Evolutionary conservation across 2,888 invertebrate genomes (phyloP).

Genomic region (Incurvaria masculella): DNA sequence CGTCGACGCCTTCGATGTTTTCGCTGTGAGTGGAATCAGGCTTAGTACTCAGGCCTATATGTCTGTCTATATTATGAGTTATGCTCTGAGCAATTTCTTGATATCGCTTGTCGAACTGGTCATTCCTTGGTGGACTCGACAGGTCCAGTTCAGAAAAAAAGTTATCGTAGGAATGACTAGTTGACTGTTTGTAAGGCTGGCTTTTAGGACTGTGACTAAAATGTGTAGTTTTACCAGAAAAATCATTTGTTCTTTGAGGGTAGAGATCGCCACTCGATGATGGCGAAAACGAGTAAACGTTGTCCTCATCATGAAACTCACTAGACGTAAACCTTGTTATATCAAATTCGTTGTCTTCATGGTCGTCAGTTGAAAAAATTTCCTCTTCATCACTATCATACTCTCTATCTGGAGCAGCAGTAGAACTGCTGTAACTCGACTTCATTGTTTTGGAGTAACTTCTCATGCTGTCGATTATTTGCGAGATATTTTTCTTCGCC

Average conservation of each 20-base stretch:
- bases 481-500: conserved; percentile 36
- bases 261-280: conserved; percentile 31
- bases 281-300: conserved; percentile 49
- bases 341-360: conserved; percentile 22
- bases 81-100: conserved; percentile 52
- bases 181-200: conserved; percentile 27
- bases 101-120: conserved; percentile 52
- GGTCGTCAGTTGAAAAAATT: conserved; percentile 22
- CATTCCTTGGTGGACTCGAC: conserved; percentile 55
- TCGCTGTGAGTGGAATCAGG: neutral
- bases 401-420: conserved; percentile 23
- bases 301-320: conserved; percentile 47
- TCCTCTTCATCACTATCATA: conserved; percentile 26
- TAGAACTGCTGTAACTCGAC: conserved; percentile 23
- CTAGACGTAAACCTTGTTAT: conserved; percentile 42
- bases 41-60: neutral
- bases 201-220: conserved; percentile 24
- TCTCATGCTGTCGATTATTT: conserved; percentile 41
- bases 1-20: neutral
- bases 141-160: conserved; percentile 38
- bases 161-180: conserved; percentile 22
- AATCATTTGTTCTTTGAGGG: conserved; percentile 27
- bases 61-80: conserved; percentile 40
- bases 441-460: conserved; percentile 34
- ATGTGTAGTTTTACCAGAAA: conserved; percentile 35